These are phyloP conservation scores for Borostomias antarcticus DNA, from an alignment of 2,797 vertebrate species.

Conservation along the genomic window DNA sequence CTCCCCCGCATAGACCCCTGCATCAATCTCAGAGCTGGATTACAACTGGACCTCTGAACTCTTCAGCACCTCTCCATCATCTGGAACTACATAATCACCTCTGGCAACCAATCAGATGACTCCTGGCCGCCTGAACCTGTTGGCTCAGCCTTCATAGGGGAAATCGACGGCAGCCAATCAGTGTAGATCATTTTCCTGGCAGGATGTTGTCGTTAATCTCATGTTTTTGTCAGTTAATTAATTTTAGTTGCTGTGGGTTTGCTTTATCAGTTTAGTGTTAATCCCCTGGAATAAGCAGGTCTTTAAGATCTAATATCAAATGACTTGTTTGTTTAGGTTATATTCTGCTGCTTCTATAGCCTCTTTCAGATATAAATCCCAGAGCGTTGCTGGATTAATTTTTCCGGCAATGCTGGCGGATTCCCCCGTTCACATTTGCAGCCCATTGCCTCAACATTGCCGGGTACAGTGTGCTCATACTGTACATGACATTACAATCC, in stretches of 20 bases:
- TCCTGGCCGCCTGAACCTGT: neutral
- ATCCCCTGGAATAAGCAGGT: conserved; percentile 53
- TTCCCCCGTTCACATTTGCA: too few relatives aligned
- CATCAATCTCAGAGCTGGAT: neutral
- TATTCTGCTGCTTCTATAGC: conserved; percentile 23
- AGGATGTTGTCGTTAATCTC: neutral
- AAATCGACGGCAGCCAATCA: neutral
- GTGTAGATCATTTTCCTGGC: neutral
- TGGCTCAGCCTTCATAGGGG: neutral
- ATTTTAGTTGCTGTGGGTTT: conserved; percentile 36
- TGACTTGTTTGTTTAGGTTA: conserved; percentile 44
- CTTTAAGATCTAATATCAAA: conserved; percentile 39
- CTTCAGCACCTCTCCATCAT: neutral
- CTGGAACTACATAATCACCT: neutral
- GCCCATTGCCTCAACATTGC: too few relatives aligned
- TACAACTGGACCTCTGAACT: conserved; percentile 16
- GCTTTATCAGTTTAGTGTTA: conserved; percentile 57
- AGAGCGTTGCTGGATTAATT: too few relatives aligned
- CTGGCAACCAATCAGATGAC: conserved; percentile 7
- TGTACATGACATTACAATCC: too few relatives aligned
- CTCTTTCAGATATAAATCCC: too few relatives aligned
- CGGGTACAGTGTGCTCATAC: too few relatives aligned
- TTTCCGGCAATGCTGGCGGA: too few relatives aligned
- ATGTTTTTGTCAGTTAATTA: too few relatives aligned
- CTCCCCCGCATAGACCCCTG: neutral